phyloP scores from a whole-genome alignment of 2,888 invertebrate genomes.

The Dynastes tityus region DNA sequence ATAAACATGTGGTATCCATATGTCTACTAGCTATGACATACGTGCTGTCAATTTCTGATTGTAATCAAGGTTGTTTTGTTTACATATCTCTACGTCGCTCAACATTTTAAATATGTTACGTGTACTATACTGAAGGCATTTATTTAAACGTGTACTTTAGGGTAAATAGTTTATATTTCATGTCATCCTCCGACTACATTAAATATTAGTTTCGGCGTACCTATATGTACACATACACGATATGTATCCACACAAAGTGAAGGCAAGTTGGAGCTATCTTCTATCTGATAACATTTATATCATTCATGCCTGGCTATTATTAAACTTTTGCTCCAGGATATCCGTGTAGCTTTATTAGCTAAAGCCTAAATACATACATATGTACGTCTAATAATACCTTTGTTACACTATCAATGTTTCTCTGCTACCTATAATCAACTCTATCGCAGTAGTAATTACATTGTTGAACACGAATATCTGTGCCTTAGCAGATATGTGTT shows the following conservation, averaged over 20 bases:
- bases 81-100: too few species aligned
- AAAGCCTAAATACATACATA: not conserved
- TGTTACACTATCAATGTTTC: not conserved
- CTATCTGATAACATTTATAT: not conserved
- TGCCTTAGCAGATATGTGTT: not conserved
- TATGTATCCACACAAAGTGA: not conserved
- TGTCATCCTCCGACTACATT: not conserved
- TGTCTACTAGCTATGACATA: too few species aligned
- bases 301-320: not conserved
- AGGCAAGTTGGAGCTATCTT: not conserved
- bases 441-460: not conserved
- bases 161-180: not conserved
- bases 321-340: not conserved
- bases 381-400: not conserved
- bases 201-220: not conserved
- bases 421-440: not conserved
- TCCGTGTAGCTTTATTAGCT: not conserved
- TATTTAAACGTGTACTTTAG: not conserved
- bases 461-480: not conserved
- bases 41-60: too few species aligned
- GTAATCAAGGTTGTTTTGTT: too few species aligned
- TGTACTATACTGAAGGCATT: too few species aligned
- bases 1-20: too few species aligned
- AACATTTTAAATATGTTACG: too few species aligned
- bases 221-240: not conserved